Conservation (phyloP, 2,797 vertebrate genomes). For the Poecilia velifera region DNA sequence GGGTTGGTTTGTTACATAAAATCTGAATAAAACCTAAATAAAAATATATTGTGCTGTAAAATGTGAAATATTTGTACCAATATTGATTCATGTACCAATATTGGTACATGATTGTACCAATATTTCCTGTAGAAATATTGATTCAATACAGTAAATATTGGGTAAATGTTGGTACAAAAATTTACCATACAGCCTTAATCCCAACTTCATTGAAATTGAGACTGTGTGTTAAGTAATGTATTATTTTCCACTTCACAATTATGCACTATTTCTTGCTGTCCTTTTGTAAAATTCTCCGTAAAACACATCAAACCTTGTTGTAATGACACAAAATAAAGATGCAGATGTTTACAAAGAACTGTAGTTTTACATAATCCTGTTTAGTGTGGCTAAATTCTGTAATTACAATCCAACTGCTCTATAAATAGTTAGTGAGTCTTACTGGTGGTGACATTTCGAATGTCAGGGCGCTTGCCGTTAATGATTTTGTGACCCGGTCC, state of each 20-base stretch:
- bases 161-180: too few species aligned
- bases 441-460: conserved; percentile 79
- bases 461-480: conserved; percentile 74
- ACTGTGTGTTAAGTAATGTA: not conserved
- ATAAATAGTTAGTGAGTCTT: conserved; percentile 28
- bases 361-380: not conserved
- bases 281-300: not conserved
- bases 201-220: too few species aligned
- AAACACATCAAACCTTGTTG: not conserved
- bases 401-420: not conserved
- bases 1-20: too few species aligned
- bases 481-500: conserved; percentile 77
- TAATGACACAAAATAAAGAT: not conserved
- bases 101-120: too few species aligned
- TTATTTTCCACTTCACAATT: not conserved
- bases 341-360: not conserved
- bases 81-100: too few species aligned
- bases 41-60: too few species aligned
- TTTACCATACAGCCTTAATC: too few species aligned
- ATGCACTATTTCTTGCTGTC: not conserved
- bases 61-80: too few species aligned
- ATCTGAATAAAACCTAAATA: too few species aligned
- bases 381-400: not conserved
- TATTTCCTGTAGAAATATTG: too few species aligned
- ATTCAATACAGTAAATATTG: too few species aligned